Evolutionary conservation across 2,888 invertebrate species (phyloP), one percentile per base, ranked within the genome.

Genomic region (Netelia fuscicornis): DNA sequence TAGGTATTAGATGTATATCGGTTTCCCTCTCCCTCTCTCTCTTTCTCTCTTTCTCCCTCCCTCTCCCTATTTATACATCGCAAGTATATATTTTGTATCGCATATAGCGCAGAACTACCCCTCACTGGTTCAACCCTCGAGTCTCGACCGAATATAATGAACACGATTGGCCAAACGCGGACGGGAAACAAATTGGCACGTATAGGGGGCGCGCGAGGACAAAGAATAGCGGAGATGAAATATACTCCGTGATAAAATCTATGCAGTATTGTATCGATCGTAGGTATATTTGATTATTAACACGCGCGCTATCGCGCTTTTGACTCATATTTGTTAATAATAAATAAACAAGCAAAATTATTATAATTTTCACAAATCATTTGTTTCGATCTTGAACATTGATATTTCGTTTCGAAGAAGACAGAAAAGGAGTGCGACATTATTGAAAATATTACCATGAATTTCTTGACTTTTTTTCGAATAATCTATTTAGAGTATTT

Each of bases 61-160:
- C 17, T 17, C 17, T 17, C 17, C 17, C 17, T 17, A 17, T 17
- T 17, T 17, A 17, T 20, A 25, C 65, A 67, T 30, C 25, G 30
- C 9, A 42, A 71, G 72, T 72, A 60, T 83, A 60, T 68, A 48
- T 84, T 65, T 78, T 64, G 17, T 62, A 56, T 77, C 52, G 72
- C 67, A 74, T 74, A 68, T 74, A 62, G 17, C 48, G 62, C 54
- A 48, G 11, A 76, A 42, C 77, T 62, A 71, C 67, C 84, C 84
- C 56, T 72, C 81, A 68, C 37, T 62, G 25, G 30, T 44, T 23
- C 37, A 67, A 64, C 84, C 84, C 81, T 74, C 81, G 84, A 20
- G 60, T 81, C 52, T 76, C 71, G 67, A 77, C 52, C 81, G 77
- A 84, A 78, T 54, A 77, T 84, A 84, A 84, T 74, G 77, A 77